Evolutionary conservation across 2,797 vertebrate genomes (phyloP).

Genomic region (Molossus molossus): DNA sequence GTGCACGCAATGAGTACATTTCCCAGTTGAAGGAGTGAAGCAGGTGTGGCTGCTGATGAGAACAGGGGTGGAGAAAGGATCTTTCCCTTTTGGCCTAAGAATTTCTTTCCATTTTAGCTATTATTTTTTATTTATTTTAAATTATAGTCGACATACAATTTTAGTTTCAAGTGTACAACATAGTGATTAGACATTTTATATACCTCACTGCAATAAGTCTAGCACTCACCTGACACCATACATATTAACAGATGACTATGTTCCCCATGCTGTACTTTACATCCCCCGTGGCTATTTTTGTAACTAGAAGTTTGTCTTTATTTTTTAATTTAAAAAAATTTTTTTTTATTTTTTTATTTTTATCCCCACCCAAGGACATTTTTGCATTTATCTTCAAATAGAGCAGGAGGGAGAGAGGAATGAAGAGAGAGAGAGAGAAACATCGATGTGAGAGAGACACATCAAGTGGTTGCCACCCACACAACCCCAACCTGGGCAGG

Average conservation of each 20-base stretch:
- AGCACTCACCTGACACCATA: background rate
- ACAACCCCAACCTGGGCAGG: too few relatives aligned
- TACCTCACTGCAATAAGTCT: background rate
- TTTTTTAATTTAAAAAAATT: too few relatives aligned
- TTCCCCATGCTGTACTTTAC: background rate
- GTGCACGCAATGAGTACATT: background rate
- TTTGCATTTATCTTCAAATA: too few relatives aligned
- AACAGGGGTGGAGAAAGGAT: background rate
- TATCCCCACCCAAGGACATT: too few relatives aligned
- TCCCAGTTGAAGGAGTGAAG: background rate
- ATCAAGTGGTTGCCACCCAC: too few relatives aligned
- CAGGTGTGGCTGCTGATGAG: background rate
- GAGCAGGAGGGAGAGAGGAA: too few relatives aligned
- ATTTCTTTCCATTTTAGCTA: background rate
- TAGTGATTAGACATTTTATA: too few relatives aligned
- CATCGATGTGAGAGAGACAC: too few relatives aligned
- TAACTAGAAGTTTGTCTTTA: background rate
- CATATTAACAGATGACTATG: background rate
- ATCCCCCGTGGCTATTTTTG: background rate
- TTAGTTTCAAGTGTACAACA: too few relatives aligned
- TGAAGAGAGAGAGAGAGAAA: too few relatives aligned
- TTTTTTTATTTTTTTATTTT: too few relatives aligned
- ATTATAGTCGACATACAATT: too few relatives aligned
- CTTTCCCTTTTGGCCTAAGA: conserved; percentile 12
- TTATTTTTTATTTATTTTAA: background rate